Evolutionary conservation across 2,888 invertebrate genomes (phyloP), one percentile per base, ranked within the genome.

Genomic region (Polydesmus complanatus): DNA sequence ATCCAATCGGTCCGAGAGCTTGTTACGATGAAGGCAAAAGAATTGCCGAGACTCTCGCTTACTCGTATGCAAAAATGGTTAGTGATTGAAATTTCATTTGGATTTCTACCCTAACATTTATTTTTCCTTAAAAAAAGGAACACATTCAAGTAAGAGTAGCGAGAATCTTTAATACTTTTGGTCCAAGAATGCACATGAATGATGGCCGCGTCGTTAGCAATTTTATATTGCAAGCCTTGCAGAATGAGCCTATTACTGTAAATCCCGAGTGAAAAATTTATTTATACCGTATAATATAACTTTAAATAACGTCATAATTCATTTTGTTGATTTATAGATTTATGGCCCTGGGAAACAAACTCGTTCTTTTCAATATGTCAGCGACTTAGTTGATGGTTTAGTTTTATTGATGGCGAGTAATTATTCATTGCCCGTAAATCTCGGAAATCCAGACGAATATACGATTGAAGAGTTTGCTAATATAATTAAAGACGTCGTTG

Each of bases 11-110:
- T 1, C 92, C 92, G 0, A 78, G 98, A 62, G 93, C 97, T 0
- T 99, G 98, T 74, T 98, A 98, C 70, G 98, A 99, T 72, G 98
- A 99, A 77, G 97, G 96, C n/a, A 99, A 98, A 76, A 80, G 98
- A 59, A 94, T 97, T 0, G 88, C 97, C 0, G 98, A 99, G 75
- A 92, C 97, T 0, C 78, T 99, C 62, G 84, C 86, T 67, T 96
- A 95, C 74, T 94, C 98, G 0, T 99, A 99, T 74, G 88, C 91
- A 19, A 93, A 95, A 71, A 96, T 78, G 71, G 78, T 77, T n/a
- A n/a, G n/a, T n/a, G 14, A 25, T 19, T 23, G 19, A 49, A 56
- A 22, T 55, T 19, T 19, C 21, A 25, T 2, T 2, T 60, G 3
- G n/a, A 5, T 37, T 3, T 48, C 5, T 26, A 60, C 19, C 37